Evolutionary conservation across 2,888 invertebrate species (phyloP).

Genomic region (Xylota sylvarum): DNA sequence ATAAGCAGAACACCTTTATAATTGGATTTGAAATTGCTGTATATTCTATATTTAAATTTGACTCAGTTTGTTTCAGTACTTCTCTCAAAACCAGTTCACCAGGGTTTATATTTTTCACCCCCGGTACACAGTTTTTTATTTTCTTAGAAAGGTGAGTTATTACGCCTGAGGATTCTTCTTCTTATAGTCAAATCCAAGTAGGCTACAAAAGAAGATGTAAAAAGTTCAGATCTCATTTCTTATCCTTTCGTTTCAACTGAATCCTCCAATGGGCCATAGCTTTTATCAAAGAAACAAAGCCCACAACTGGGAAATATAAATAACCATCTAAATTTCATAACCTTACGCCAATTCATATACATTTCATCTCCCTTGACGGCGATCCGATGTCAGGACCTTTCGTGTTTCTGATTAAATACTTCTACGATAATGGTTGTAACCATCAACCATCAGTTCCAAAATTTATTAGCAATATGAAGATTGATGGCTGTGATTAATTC

Average conservation of each 20-base stretch:
- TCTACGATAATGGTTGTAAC: not conserved
- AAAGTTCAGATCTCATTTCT: not conserved
- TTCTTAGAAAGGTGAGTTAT: too few relatives aligned
- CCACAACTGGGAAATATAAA: constrained; percentile 20
- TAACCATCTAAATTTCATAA: not conserved
- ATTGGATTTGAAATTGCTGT: too few relatives aligned
- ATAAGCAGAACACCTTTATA: too few relatives aligned
- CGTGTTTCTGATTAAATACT: constrained; percentile 25
- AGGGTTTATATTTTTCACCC: too few relatives aligned
- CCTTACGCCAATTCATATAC: constrained; percentile 8
- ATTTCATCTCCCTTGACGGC: constrained; percentile 9
- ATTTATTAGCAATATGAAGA: constrained; percentile 51
- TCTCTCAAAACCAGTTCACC: too few relatives aligned
- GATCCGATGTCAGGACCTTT: constrained; percentile 8
- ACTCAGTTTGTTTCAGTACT: too few relatives aligned
- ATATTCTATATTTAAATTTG: too few relatives aligned
- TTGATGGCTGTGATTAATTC: constrained; percentile 42
- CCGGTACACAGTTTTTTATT: too few relatives aligned
- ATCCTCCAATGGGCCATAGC: not conserved
- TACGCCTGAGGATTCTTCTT: too few relatives aligned
- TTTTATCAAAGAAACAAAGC: constrained; percentile 7
- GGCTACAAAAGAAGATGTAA: too few relatives aligned
- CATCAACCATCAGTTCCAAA: constrained; percentile 29
- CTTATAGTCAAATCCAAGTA: too few relatives aligned
- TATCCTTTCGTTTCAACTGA: not conserved